phyloP scores from a whole-genome alignment of 2,113 vertebrate species.

The Toxotes jaculatrix region DNA sequence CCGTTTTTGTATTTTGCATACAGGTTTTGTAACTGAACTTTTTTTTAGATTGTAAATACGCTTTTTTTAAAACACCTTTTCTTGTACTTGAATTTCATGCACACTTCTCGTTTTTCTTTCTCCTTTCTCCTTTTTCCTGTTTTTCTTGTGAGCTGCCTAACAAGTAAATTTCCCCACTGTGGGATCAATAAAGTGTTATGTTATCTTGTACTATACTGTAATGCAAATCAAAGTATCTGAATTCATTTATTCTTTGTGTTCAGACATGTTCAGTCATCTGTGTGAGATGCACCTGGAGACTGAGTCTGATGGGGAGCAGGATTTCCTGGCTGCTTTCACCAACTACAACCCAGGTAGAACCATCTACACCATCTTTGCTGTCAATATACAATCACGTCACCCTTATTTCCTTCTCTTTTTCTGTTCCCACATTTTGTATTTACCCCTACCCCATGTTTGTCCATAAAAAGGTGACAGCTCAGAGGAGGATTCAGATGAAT shows the following conservation, averaged over 20 bases:
- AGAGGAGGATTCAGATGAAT: conserved; percentile 92
- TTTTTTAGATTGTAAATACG: too few relatives aligned
- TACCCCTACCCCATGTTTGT: background rate
- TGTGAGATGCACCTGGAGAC: conserved; percentile 87
- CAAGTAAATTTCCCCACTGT: too few relatives aligned
- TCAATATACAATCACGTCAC: background rate
- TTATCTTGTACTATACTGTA: background rate
- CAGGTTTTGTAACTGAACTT: too few relatives aligned
- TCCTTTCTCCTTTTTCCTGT: too few relatives aligned
- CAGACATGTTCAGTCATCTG: conserved; percentile 85
- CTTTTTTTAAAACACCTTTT: too few relatives aligned
- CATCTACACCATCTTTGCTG: background rate
- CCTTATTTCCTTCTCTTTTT: background rate
- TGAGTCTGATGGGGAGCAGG: conserved; percentile 84
- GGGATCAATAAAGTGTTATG: too few relatives aligned
- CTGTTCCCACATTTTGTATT: background rate
- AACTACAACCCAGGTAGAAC: conserved; percentile 84
- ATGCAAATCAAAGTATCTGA: background rate
- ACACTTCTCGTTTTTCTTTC: too few relatives aligned
- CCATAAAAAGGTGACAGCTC: conserved; percentile 88
- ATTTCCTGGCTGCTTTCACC: conserved; percentile 80
- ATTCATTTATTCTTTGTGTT: background rate
- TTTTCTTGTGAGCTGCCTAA: too few relatives aligned
- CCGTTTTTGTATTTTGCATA: too few relatives aligned
- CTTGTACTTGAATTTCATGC: too few relatives aligned